Percentiles rank a stretch among this genome's conserved stretches.
Conservation (phyloP, 2,797 vertebrate genomes). For the Lemur catta region DNA sequence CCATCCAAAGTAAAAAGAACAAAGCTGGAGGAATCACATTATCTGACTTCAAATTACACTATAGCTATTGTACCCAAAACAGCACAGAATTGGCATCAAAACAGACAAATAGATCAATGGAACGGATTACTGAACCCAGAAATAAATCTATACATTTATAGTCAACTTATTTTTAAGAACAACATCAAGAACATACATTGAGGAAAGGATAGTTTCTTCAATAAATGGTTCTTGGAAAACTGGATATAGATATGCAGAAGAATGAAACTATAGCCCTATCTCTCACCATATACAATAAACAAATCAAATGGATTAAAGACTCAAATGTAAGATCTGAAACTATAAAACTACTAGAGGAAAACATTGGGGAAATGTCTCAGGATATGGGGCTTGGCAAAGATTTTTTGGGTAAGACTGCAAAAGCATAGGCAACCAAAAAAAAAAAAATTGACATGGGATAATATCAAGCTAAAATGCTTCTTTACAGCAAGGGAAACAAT, state of each 20-base stretch:
- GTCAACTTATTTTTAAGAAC: background rate
- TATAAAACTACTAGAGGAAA: too few species aligned
- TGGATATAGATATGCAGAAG: too few species aligned
- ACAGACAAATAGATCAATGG: background rate
- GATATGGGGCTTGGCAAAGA: too few species aligned
- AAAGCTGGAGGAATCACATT: background rate
- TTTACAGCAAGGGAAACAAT: background rate
- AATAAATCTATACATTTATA: background rate
- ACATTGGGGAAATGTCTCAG: too few species aligned
- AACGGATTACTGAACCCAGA: background rate
- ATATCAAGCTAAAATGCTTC: background rate
- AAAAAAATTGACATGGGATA: background rate
- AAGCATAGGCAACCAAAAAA: background rate
- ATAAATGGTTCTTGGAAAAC: background rate
- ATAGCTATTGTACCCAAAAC: background rate
- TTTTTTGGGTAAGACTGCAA: too few species aligned
- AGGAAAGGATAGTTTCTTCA: background rate
- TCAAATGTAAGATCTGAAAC: too few species aligned
- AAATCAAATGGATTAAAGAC: too few species aligned
- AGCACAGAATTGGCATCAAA: background rate
- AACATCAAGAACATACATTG: background rate
- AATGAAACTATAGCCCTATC: too few species aligned
- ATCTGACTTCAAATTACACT: too few species aligned
- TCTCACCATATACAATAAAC: too few species aligned
- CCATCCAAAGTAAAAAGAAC: background rate